These are phyloP conservation scores for Onthophagus taurus DNA, from an alignment of 1,140 invertebrate genomes.

Conservation along the genomic window DNA sequence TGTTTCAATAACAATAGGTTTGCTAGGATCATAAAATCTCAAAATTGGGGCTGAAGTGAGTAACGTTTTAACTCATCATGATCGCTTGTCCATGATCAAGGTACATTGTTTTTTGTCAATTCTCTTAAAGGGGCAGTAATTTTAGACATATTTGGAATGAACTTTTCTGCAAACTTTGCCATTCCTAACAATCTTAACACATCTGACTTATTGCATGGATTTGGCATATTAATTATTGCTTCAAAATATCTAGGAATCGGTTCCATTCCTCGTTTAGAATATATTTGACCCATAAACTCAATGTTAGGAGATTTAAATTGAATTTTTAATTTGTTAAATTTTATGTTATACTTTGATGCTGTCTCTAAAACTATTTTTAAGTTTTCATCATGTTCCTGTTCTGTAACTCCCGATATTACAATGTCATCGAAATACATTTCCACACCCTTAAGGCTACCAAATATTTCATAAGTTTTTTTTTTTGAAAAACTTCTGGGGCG, in stretches of 20 bases:
- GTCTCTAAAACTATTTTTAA: slow-evolving; percentile 25
- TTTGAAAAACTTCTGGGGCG: too few relatives aligned
- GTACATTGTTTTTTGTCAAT: slow-evolving; percentile 9
- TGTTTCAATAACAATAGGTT: too few relatives aligned
- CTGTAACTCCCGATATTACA: slow-evolving; percentile 16
- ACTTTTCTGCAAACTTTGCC: slow-evolving; percentile 8
- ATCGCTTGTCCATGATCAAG: too few relatives aligned
- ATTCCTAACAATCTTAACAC: slow-evolving; percentile 8
- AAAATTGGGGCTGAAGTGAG: too few relatives aligned
- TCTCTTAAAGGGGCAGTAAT: slow-evolving; percentile 9
- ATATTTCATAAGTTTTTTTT: slow-evolving; percentile 11
- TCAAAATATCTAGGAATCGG: slow-evolving; percentile 16
- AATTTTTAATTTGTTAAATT: slow-evolving; percentile 24
- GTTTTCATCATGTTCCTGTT: slow-evolving; percentile 25
- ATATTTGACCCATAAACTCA: slow-evolving; percentile 22
- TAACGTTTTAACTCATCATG: too few relatives aligned
- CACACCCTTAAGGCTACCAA: slow-evolving; percentile 21
- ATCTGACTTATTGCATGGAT: background rate
- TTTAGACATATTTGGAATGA: slow-evolving; percentile 8
- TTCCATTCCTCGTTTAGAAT: slow-evolving; percentile 15
- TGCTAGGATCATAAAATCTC: too few relatives aligned
- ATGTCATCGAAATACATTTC: slow-evolving; percentile 27
- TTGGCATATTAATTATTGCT: slow-evolving; percentile 18
- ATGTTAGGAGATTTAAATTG: slow-evolving; percentile 20
- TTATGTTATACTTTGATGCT: slow-evolving; percentile 18